These are phyloP conservation scores for Cygnus olor DNA, from an alignment of 2,797 vertebrate species.

Conservation along the genomic window DNA sequence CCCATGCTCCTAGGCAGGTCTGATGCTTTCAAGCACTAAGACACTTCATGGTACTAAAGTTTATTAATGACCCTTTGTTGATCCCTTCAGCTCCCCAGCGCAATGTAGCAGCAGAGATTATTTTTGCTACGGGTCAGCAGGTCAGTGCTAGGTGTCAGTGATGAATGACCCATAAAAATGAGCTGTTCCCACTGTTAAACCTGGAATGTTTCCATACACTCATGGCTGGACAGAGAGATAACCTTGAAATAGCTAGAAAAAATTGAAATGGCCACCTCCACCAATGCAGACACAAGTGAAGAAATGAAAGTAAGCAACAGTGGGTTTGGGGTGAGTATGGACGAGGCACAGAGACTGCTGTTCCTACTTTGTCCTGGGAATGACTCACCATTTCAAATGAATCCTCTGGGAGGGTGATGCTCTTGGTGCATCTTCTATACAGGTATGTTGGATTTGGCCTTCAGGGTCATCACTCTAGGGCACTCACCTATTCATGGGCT, in stretches of 20 bases:
- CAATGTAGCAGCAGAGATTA: background rate
- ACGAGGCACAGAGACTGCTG: background rate
- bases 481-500: background rate
- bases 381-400: background rate
- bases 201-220: background rate
- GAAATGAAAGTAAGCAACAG: background rate
- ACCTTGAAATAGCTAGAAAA: background rate
- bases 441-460: background rate
- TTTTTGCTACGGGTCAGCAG: background rate
- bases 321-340: background rate
- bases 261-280: background rate
- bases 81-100: background rate
- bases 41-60: background rate
- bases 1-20: background rate
- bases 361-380: background rate
- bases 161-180: background rate
- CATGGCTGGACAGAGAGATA: background rate
- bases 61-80: background rate
- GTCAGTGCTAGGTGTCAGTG: background rate
- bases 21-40: background rate
- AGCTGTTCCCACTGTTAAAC: background rate
- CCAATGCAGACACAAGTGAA: background rate
- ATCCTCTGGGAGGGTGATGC: background rate
- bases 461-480: background rate
- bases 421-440: background rate